These are phyloP conservation scores for Albula goreensis DNA, from an alignment of 2,113 vertebrate species.

Conservation along the genomic window DNA sequence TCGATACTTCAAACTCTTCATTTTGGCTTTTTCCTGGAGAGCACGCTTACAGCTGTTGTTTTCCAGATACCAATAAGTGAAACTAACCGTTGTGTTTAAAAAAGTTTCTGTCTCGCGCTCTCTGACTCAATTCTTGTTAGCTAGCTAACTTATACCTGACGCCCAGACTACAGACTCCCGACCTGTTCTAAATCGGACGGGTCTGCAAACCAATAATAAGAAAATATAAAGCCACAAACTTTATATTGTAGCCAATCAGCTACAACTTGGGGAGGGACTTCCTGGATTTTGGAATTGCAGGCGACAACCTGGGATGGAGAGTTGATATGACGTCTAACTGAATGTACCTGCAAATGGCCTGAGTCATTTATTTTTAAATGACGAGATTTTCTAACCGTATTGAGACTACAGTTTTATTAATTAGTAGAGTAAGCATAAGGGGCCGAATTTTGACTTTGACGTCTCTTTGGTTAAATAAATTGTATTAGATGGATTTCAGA, in stretches of 20 bases:
- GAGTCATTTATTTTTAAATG: constrained; percentile 12
- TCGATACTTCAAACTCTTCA: constrained; percentile 93
- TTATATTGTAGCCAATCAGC: constrained; percentile 51
- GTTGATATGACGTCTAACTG: constrained; percentile 43
- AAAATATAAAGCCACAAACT: neutral
- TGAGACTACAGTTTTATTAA: neutral
- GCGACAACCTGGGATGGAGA: constrained; percentile 38
- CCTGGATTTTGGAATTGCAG: constrained; percentile 45
- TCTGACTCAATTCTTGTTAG: constrained; percentile 7
- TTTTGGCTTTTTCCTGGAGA: constrained; percentile 37
- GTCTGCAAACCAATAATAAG: constrained; percentile 42
- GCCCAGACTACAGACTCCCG: constrained; percentile 49
- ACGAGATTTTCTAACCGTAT: neutral
- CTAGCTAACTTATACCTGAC: constrained; percentile 73
- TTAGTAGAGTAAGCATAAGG: neutral
- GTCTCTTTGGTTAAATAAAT: no score
- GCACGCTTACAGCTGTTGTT: neutral
- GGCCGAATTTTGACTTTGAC: no score
- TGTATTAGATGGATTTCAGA: no score
- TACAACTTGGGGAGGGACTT: constrained; percentile 61
- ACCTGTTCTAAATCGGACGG: constrained; percentile 41
- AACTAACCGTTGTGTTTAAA: constrained; percentile 1
- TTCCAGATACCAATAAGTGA: neutral
- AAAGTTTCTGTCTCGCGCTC: constrained; percentile 23
- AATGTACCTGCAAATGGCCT: constrained; percentile 54